Evolutionary conservation across 2,113 vertebrate genomes (phyloP).

Genomic region (Apteryx owenii): DNA sequence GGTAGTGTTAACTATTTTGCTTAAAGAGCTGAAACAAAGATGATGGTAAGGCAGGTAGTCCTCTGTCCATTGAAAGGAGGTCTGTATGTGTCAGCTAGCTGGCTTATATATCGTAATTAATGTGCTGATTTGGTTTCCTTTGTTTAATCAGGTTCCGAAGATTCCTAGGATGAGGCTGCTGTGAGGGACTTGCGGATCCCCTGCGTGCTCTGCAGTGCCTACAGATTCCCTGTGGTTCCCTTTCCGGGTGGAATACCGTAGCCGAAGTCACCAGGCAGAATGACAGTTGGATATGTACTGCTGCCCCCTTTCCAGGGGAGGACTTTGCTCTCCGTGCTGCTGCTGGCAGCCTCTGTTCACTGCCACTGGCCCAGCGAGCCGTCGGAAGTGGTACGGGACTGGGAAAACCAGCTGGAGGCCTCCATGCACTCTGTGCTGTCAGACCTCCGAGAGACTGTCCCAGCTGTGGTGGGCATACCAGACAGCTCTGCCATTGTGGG

Average conservation of each 20-base stretch:
- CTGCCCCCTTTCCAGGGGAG: conserved; percentile 76
- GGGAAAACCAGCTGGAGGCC: conserved; percentile 89
- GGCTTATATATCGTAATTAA: not conserved
- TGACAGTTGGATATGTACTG: conserved; percentile 78
- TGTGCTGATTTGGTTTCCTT: not conserved
- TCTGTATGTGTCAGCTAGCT: not conserved
- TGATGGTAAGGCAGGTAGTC: not conserved
- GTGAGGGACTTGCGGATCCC: conserved; percentile 56
- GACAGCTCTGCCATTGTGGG: conserved; percentile 89
- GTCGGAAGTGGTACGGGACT: conserved; percentile 80
- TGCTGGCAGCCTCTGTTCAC: conserved; percentile 76
- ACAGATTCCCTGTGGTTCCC: not conserved
- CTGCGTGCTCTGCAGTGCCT: not conserved
- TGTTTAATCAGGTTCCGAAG: conserved; percentile 68
- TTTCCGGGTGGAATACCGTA: not conserved
- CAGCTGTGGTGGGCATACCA: conserved; percentile 82
- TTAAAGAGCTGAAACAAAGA: not conserved
- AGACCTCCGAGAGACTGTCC: conserved; percentile 80
- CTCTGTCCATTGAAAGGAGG: not conserved
- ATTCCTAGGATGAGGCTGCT: conserved; percentile 71
- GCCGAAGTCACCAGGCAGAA: conserved; percentile 28
- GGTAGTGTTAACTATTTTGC: not conserved
- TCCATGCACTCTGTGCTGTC: conserved; percentile 92
- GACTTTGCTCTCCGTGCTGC: conserved; percentile 81
- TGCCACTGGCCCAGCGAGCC: conserved; percentile 79